phyloP scores from a whole-genome alignment of 2,113 vertebrate genomes.

The Pseudorasbora parva region DNA sequence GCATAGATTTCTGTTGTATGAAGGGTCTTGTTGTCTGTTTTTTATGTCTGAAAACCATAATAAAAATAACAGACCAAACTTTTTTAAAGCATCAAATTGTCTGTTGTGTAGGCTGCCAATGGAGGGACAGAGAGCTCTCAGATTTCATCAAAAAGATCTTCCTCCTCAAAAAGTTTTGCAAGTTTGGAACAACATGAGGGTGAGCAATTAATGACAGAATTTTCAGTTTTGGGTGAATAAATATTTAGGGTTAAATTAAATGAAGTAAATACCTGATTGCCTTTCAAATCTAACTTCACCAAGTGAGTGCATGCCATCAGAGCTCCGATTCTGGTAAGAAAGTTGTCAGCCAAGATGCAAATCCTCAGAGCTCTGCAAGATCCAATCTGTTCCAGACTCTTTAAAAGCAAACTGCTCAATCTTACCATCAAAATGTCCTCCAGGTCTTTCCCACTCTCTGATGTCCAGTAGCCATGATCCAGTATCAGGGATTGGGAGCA shows the following conservation, averaged over 20 bases:
- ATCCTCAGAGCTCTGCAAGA: slow-evolving; percentile 68
- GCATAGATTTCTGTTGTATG: too few species aligned
- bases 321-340: slow-evolving; percentile 63
- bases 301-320: slow-evolving; percentile 68
- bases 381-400: slow-evolving; percentile 58
- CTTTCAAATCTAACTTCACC: slow-evolving; percentile 75
- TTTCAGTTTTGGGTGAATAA: background rate
- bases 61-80: too few species aligned
- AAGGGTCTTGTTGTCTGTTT: too few species aligned
- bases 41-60: too few species aligned
- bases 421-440: slow-evolving; percentile 65
- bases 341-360: slow-evolving; percentile 72
- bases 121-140: too few species aligned
- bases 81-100: too few species aligned
- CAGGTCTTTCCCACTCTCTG: slow-evolving; percentile 29
- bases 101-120: too few species aligned
- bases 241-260: background rate
- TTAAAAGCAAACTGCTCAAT: slow-evolving; percentile 62
- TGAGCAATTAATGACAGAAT: too few species aligned
- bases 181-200: too few species aligned
- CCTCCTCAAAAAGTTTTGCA: too few species aligned
- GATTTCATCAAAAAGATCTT: too few species aligned
- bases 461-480: slow-evolving; percentile 35
- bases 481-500: slow-evolving; percentile 55
- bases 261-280: slow-evolving; percentile 66